Conservation (phyloP, 35 echinoderm and acorn worm species). For the Chiridota heheva region DNA sequence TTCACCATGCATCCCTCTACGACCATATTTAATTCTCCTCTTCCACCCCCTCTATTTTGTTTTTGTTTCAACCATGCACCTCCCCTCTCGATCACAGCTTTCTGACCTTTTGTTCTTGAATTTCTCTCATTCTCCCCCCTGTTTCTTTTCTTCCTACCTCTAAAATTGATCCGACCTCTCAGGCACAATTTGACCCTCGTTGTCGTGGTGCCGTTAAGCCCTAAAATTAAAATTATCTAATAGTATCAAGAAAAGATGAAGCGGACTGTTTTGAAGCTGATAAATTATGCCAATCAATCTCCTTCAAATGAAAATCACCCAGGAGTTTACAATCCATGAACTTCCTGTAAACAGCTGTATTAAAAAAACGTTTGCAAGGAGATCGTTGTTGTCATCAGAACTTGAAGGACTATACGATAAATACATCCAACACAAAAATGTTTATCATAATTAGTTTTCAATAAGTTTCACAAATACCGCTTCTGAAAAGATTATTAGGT, state of each 20-base stretch:
- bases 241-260: neutral
- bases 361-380: neutral
- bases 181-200: too few species aligned
- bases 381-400: slow-evolving; percentile 5
- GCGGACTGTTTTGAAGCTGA: neutral
- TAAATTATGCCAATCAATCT: slow-evolving; percentile 2
- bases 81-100: too few species aligned
- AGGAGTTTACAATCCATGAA: slow-evolving; percentile 11
- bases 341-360: neutral
- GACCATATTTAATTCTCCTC: too few species aligned
- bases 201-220: neutral
- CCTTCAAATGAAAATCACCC: neutral
- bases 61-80: too few species aligned
- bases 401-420: slow-evolving; percentile 25
- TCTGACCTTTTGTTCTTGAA: too few species aligned
- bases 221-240: neutral
- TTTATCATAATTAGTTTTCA: neutral
- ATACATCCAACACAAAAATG: slow-evolving; percentile 13
- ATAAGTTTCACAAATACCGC: neutral
- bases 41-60: too few species aligned
- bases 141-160: too few species aligned
- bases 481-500: neutral
- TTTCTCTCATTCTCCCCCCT: too few species aligned
- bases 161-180: too few species aligned
- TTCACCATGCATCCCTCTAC: too few species aligned